Conservation (phyloP, 2,888 invertebrate species). For the Coleophora flavipennella region DNA sequence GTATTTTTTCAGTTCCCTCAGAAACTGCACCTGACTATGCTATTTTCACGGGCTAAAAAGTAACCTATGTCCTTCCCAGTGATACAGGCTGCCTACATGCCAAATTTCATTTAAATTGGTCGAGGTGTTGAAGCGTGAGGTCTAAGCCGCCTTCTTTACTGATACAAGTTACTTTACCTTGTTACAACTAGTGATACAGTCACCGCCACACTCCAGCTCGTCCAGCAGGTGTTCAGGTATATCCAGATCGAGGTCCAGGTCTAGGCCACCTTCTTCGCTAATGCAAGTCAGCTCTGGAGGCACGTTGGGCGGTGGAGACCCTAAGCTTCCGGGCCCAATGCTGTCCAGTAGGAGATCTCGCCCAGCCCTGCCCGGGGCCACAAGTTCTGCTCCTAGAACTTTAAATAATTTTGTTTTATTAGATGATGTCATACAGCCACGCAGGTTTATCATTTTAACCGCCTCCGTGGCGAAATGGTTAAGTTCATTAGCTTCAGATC, state of each 20-base stretch:
- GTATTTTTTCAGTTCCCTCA: no score
- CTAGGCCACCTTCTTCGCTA: constrained; percentile 87
- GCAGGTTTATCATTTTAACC: no score
- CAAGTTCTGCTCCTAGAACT: constrained; percentile 67
- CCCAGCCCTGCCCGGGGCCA: constrained; percentile 54
- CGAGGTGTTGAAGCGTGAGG: no score
- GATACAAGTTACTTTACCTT: constrained; percentile 62
- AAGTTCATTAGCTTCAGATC: no score
- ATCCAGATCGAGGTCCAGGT: constrained; percentile 81
- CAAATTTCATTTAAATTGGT: no score
- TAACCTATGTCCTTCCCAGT: no score
- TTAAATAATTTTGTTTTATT: background rate
- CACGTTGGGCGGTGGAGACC: constrained; percentile 63
- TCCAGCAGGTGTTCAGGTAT: constrained; percentile 81
- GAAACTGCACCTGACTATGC: no score
- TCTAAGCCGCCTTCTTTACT: no score
- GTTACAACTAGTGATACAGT: constrained; percentile 88
- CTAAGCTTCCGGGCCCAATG: constrained; percentile 56
- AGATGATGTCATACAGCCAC: no score
- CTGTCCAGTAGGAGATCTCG: constrained; percentile 55
- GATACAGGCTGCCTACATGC: no score
- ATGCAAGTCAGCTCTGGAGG: constrained; percentile 86
- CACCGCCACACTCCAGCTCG: constrained; percentile 84
- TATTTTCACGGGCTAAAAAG: no score
- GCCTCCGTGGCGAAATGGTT: no score